Conservation (phyloP, 1,140 invertebrate species). For the honey bee (Apis mellifera) region DNA sequence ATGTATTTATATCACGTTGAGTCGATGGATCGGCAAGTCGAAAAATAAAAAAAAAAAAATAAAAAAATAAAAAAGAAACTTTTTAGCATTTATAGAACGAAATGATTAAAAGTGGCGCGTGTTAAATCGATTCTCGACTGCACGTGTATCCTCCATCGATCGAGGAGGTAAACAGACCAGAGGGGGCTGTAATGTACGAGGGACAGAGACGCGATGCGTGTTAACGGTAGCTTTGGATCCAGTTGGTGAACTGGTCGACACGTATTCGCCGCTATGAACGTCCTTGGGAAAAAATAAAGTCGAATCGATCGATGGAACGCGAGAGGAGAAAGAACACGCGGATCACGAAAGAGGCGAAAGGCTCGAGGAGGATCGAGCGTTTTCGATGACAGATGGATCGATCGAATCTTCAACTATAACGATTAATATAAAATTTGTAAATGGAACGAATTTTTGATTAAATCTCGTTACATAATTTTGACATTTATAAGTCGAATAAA, state of each 20-base stretch:
- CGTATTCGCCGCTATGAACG: conserved; percentile 16
- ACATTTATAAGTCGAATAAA: not conserved
- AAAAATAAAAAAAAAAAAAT: too few species aligned
- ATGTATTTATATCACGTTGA: too few species aligned
- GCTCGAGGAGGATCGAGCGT: not conserved
- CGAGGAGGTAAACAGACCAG: conserved; percentile 37
- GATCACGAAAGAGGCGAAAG: not conserved
- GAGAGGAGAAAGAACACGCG: not conserved
- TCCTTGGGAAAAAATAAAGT: conserved; percentile 27
- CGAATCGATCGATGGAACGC: not conserved
- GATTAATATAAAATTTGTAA: too few species aligned
- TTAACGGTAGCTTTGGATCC: conserved; percentile 31
- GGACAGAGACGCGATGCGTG: not conserved
- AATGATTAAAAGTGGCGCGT: not conserved
- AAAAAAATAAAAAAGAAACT: too few species aligned
- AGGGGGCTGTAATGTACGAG: not conserved
- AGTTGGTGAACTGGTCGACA: conserved; percentile 31
- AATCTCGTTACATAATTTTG: too few species aligned
- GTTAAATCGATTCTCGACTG: conserved; percentile 6
- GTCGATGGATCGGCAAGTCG: not conserved
- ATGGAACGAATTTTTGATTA: too few species aligned
- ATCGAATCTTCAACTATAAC: not conserved
- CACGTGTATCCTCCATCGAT: conserved; percentile 10
- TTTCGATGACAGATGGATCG: not conserved
- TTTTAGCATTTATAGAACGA: not conserved